Base-by-base conservation (phyloP, 1,140 invertebrate species). In the Macrotrachela quadricornifera region DNA sequence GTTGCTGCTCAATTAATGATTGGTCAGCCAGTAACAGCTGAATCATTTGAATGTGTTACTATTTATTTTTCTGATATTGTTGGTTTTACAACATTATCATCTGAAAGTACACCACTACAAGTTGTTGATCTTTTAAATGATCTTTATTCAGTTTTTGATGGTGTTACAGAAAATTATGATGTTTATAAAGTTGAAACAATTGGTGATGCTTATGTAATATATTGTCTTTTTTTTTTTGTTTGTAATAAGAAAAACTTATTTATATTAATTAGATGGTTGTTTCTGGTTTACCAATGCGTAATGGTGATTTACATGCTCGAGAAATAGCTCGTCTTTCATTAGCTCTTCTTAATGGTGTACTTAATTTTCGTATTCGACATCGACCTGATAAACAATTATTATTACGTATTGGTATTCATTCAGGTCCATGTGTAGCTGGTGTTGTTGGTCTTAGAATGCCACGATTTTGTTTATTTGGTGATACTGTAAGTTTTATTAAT, bases 151-250 rank as follows among this genome's bases (percentile, higher is more conserved):
- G 83, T 82, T 57, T 95, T 95, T 65, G 91, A 97, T 69, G 83
- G 82, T 1, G 87, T 92, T 58, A 86, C 95, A 55, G 88, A 87
- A 65, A 81, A 90, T 60, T 95, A 86, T 61, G 86, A 96, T 71
- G 90, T 95, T 9, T 97, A 97, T 68, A 97, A 97, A 77, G 84
- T 90, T 42, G 88, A 94, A 71, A 94, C 88, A 9, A 94, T 94
- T 58, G 88, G 88, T 0, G 90, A 96, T 66, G 88, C 88, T 8
- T 54, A 54, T 63, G 63, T 56, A 59, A 61, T 10, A 30, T 30
- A 30, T 30, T 30, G 3, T 30, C 8, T 8, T 4, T 4, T 30
- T 30, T 30, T 4, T 30, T 30, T 30, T 4, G 2, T 30, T n/a
- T n/a, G n/a, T n/a, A n/a, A n/a, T n/a, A n/a, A n/a, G 21, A 30